Conservation (phyloP, 1,140 invertebrate genomes). For the Penaeus japonicus region DNA sequence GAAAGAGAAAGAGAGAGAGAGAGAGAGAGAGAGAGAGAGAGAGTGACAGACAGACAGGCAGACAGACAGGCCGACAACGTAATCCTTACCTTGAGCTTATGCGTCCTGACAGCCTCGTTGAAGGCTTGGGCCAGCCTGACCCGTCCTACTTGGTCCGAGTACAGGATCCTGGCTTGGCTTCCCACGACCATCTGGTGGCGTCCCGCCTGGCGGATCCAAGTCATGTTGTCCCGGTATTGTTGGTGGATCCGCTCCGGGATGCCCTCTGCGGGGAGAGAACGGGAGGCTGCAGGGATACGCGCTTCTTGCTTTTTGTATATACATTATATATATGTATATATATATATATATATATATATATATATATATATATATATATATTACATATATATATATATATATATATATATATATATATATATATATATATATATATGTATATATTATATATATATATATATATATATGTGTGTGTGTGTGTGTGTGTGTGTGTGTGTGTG, state of each 20-base stretch:
- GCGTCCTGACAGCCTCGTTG: conserved; percentile 69
- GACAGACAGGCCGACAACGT: neutral
- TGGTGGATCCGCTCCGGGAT: conserved; percentile 51
- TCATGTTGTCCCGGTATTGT: conserved; percentile 69
- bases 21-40: conserved; percentile 30
- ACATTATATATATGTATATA: conserved; percentile 1
- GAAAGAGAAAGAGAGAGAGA: conserved; percentile 6
- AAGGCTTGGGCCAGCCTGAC: conserved; percentile 71
- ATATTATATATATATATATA: neutral
- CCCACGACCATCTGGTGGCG: conserved; percentile 73
- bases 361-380: neutral
- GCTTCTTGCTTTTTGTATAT: neutral
- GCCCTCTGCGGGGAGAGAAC: conserved; percentile 29
- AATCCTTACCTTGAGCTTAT: conserved; percentile 65
- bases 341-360: neutral
- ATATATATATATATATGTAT: neutral
- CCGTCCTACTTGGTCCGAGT: conserved; percentile 72
- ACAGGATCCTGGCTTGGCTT: conserved; percentile 74
- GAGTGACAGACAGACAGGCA: conserved; percentile 9
- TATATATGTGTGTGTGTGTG: neutral
- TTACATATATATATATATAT: neutral
- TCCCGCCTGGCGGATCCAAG: conserved; percentile 73
- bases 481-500: too few species aligned
- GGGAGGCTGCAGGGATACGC: neutral
- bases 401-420: neutral